These are phyloP conservation scores for Cottus gobio DNA, from an alignment of 2,113 vertebrate genomes.

Conservation along the genomic window DNA sequence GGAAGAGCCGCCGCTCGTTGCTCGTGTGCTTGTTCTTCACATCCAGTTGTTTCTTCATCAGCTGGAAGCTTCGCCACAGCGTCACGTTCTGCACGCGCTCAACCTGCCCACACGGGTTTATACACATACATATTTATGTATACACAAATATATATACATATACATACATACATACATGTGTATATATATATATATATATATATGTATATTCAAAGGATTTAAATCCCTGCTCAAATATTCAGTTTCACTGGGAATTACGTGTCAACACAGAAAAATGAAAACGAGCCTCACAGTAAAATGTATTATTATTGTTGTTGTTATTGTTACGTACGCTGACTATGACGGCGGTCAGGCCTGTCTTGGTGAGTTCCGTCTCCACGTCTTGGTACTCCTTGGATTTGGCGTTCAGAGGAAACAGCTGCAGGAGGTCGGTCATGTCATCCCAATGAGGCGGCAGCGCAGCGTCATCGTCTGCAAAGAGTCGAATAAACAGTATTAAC, in stretches of 20 bases:
- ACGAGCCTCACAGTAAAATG: too few species aligned
- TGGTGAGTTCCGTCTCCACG: constrained; percentile 64
- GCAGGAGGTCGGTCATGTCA: constrained; percentile 77
- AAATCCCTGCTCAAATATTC: too few species aligned
- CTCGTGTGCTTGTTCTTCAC: constrained; percentile 81
- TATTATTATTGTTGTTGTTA: too few species aligned
- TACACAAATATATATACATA: too few species aligned
- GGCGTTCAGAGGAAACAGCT: constrained; percentile 65
- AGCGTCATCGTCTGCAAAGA: rapidly evolving
- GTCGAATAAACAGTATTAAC: too few species aligned
- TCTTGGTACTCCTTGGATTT: constrained; percentile 66
- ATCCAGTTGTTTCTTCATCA: constrained; percentile 86
- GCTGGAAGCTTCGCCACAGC: constrained; percentile 89
- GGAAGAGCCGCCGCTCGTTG: constrained; percentile 89
- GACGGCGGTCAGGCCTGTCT: constrained; percentile 31
- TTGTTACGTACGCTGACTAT: constrained; percentile 70
- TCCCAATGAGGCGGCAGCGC: constrained; percentile 83
- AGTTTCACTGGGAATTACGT: too few species aligned
- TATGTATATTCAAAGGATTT: too few species aligned
- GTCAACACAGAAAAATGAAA: too few species aligned
- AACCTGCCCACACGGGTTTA: constrained; percentile 79
- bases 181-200: too few species aligned
- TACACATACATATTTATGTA: too few species aligned
- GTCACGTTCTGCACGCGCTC: constrained; percentile 87
- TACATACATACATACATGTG: too few species aligned